Percentiles rank a stretch among this genome's conserved stretches.
Conservation (phyloP, 2,797 vertebrate genomes). For the Zonotrichia albicollis region DNA sequence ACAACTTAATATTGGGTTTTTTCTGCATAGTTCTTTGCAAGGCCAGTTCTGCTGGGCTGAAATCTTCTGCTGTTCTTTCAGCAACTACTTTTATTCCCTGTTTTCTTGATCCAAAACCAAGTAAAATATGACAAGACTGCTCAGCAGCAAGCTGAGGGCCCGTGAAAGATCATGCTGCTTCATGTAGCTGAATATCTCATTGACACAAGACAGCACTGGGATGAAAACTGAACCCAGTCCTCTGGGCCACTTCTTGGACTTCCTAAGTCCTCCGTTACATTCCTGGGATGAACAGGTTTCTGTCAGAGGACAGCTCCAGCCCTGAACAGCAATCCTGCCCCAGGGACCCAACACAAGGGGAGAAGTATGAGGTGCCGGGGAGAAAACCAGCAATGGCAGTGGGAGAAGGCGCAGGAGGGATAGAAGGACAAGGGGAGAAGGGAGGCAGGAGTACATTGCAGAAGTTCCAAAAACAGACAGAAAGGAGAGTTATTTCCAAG, state of each 20-base stretch:
- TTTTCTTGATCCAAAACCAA: background rate
- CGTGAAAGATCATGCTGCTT: background rate
- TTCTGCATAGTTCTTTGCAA: background rate
- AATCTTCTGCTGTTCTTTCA: background rate
- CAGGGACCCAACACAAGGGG: background rate
- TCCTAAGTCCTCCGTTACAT: background rate
- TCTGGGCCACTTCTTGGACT: background rate
- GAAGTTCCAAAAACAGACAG: background rate
- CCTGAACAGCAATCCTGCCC: background rate
- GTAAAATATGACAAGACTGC: background rate
- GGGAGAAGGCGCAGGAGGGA: background rate
- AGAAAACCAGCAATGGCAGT: background rate
- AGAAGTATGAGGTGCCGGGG: background rate
- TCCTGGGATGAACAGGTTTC: background rate
- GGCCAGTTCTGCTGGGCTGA: background rate
- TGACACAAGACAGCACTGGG: background rate
- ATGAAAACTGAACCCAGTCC: background rate
- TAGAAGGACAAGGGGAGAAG: background rate
- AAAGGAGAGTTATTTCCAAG: background rate
- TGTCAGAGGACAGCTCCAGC: background rate
- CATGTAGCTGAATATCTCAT: background rate
- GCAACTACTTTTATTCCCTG: background rate
- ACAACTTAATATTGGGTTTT: rapidly evolving
- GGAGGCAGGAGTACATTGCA: background rate
- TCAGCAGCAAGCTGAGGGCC: background rate